These are phyloP conservation scores for Brachionus angularis DNA, from an alignment of 1,140 invertebrate species.

Conservation along the genomic window DNA sequence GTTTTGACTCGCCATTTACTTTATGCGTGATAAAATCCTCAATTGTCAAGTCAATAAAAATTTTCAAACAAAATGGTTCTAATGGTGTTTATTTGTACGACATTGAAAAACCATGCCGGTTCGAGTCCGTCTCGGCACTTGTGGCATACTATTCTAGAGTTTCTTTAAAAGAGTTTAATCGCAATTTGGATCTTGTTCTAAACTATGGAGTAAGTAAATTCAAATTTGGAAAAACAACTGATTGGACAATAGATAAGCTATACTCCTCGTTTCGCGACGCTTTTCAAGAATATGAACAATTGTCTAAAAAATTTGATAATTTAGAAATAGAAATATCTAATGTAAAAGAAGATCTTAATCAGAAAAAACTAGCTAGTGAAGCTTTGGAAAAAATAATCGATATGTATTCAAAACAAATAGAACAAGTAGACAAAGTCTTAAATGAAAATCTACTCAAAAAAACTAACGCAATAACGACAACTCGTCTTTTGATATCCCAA, in stretches of 20 bases:
- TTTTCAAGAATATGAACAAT: conserved; percentile 8
- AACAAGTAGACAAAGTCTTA: background rate
- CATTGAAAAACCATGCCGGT: conserved; percentile 37
- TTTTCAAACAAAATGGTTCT: background rate
- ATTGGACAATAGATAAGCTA: conserved; percentile 28
- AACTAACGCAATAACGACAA: conserved; percentile 27
- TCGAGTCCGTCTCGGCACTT: conserved; percentile 1
- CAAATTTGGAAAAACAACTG: conserved; percentile 34
- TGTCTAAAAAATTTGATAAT: conserved; percentile 32
- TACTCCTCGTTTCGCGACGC: conserved; percentile 32
- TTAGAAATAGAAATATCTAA: conserved; percentile 17
- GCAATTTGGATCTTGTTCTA: conserved; percentile 31
- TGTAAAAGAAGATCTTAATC: conserved; percentile 12
- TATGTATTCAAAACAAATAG: conserved; percentile 11
- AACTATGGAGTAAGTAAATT: conserved; percentile 31
- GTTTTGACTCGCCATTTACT: conserved; percentile 2
- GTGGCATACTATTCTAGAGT: conserved; percentile 36
- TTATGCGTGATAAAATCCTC: conserved; percentile 23
- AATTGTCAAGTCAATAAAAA: conserved; percentile 34
- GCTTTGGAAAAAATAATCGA: conserved; percentile 41
- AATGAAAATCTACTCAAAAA: conserved; percentile 28
- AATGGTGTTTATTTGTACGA: conserved; percentile 7
- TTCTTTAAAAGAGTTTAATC: conserved; percentile 35
- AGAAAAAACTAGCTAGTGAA: conserved; percentile 23
- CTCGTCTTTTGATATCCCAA: conserved; percentile 19